These are phyloP conservation scores for Heteractis magnifica DNA, from an alignment of 92 coral and sea anemone genomes.

Conservation along the genomic window DNA sequence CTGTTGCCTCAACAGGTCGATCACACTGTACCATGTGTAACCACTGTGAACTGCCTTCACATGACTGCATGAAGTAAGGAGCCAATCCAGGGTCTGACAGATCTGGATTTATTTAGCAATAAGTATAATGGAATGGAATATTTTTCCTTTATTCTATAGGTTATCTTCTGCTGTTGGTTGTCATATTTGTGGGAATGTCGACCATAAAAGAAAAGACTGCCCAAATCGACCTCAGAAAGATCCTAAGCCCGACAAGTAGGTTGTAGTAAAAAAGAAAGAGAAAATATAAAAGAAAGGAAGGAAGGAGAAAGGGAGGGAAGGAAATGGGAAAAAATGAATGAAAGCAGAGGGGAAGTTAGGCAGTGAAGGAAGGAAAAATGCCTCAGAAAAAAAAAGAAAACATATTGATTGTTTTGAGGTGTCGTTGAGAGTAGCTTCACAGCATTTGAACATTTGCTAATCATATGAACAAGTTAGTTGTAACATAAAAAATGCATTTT, in stretches of 20 bases:
- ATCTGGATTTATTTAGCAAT: neutral
- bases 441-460: no score
- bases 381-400: no score
- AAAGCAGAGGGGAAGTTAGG: no score
- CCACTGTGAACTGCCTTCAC: conserved; percentile 72
- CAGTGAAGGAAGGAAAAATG: no score
- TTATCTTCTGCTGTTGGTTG: conserved; percentile 52
- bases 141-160: conserved; percentile 18
- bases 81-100: neutral
- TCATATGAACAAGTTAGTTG: no score
- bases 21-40: conserved; percentile 76
- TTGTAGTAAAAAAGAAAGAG: conserved; percentile 9
- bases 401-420: no score
- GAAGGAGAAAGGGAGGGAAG: no score
- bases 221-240: conserved; percentile 37
- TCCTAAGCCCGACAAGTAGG: neutral
- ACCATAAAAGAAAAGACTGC: conserved; percentile 84
- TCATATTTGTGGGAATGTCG: conserved; percentile 77
- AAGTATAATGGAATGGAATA: neutral
- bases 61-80: conserved; percentile 72
- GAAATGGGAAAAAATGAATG: no score
- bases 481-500: no score
- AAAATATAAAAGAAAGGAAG: neutral
- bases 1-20: conserved; percentile 47
- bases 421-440: no score